phyloP scores from a whole-genome alignment of 1,140 invertebrate genomes.

The Luehdorfia chinensis region DNA sequence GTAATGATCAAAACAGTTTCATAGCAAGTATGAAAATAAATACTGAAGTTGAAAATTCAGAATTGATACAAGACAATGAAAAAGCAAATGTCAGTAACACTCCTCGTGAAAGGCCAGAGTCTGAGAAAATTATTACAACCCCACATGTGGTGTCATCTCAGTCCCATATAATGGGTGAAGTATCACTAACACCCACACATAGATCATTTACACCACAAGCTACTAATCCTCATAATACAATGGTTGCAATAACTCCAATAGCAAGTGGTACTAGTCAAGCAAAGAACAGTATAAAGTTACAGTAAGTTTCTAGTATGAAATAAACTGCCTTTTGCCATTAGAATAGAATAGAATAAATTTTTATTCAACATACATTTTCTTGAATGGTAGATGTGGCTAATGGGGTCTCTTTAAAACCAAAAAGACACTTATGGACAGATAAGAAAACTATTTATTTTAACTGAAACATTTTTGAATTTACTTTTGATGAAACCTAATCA shows the following conservation, averaged over 20 bases:
- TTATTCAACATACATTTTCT: too few relatives aligned
- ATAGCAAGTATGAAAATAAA: too few relatives aligned
- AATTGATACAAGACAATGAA: not conserved
- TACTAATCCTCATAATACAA: slow-evolving; percentile 61
- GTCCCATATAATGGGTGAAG: slow-evolving; percentile 43
- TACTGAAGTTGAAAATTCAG: not conserved
- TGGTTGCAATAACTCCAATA: slow-evolving; percentile 66
- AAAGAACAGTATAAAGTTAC: slow-evolving; percentile 71
- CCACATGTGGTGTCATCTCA: slow-evolving; percentile 23
- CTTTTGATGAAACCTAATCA: too few relatives aligned
- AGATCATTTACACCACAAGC: slow-evolving; percentile 54
- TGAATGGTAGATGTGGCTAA: too few relatives aligned
- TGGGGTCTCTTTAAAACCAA: too few relatives aligned
- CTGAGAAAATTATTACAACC: slow-evolving; percentile 24
- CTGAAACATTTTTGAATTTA: too few relatives aligned
- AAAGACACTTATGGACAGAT: not conserved
- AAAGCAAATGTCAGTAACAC: not conserved
- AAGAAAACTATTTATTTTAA: too few relatives aligned
- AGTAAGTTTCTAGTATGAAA: slow-evolving; percentile 48
- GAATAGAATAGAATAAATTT: too few relatives aligned
- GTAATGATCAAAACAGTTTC: too few relatives aligned
- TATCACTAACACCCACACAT: slow-evolving; percentile 56
- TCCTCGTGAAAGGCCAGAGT: not conserved
- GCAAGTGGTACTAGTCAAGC: slow-evolving; percentile 67
- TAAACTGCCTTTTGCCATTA: not conserved